Evolutionary conservation across 2,888 invertebrate species (phyloP).

Genomic region (Thereva unica): DNA sequence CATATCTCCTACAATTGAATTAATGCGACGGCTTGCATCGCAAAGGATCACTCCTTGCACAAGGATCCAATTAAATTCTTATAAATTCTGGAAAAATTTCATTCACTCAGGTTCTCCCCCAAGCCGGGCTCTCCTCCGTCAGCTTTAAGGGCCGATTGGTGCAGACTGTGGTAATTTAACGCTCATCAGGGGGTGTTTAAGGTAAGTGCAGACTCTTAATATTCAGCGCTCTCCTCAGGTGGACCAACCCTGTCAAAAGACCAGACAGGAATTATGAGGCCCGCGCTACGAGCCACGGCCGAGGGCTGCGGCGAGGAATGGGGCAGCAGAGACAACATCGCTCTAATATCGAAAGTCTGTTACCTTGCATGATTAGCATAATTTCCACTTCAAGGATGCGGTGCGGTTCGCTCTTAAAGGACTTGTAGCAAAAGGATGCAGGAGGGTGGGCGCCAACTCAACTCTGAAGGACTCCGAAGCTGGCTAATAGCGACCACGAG

Average conservation of each 20-base stretch:
- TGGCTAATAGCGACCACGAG: no score
- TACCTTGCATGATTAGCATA: conserved; percentile 35
- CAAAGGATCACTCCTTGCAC: no score
- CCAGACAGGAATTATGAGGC: conserved; percentile 10
- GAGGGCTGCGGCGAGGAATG: neutral
- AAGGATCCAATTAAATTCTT: no score
- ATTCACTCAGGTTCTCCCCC: neutral
- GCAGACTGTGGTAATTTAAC: conserved; percentile 25
- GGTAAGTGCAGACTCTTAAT: conserved; percentile 27
- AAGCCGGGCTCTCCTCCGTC: neutral
- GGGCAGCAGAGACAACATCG: conserved; percentile 9
- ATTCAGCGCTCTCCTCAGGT: conserved; percentile 28
- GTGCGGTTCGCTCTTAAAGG: neutral
- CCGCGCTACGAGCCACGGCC: neutral
- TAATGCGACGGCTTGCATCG: no score
- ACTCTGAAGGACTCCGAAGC: no score
- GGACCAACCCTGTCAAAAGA: conserved; percentile 23
- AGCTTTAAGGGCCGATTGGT: neutral
- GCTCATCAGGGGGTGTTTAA: conserved; percentile 20
- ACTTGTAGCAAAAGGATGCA: no score
- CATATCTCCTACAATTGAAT: no score
- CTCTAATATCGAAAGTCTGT: conserved; percentile 25
- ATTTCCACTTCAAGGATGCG: conserved; percentile 5
- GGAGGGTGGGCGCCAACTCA: no score
- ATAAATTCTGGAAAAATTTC: neutral